phyloP scores from a whole-genome alignment of 2,113 vertebrate genomes.

The Actenoides lindsayi region DNA sequence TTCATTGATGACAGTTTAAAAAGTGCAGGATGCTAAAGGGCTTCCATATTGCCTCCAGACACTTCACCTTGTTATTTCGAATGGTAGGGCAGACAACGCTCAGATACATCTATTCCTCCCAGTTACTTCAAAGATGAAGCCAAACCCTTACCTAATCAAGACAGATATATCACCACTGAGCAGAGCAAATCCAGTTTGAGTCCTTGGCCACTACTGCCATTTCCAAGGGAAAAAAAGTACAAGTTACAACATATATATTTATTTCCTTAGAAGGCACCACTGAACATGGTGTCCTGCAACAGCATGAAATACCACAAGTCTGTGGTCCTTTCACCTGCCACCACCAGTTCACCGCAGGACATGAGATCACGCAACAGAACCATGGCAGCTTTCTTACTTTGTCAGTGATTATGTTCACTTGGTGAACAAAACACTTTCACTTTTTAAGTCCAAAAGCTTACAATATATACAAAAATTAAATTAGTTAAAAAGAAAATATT shows the following conservation, averaged over 20 bases:
- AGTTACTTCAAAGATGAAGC: not conserved
- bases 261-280: not conserved
- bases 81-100: not conserved
- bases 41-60: not conserved
- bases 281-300: not conserved
- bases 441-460: not conserved
- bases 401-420: not conserved
- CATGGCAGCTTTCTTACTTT: not conserved
- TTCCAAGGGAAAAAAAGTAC: not conserved
- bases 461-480: not conserved
- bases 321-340: not conserved
- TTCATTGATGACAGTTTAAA: not conserved
- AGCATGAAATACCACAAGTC: not conserved
- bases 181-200: not conserved
- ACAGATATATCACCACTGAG: not conserved
- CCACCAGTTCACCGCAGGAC: not conserved
- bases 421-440: not conserved
- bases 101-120: not conserved
- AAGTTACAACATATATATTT: not conserved
- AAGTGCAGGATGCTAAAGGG: not conserved
- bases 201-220: not conserved
- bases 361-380: not conserved
- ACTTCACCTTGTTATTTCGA: not conserved
- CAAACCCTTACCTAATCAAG: not conserved
- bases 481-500: not conserved